A percentile compares a stretch with the other conserved stretches of the same genome.
Evolutionary conservation across 1,140 invertebrate genomes (phyloP).

Genomic region (Agraylea sexmaculata): DNA sequence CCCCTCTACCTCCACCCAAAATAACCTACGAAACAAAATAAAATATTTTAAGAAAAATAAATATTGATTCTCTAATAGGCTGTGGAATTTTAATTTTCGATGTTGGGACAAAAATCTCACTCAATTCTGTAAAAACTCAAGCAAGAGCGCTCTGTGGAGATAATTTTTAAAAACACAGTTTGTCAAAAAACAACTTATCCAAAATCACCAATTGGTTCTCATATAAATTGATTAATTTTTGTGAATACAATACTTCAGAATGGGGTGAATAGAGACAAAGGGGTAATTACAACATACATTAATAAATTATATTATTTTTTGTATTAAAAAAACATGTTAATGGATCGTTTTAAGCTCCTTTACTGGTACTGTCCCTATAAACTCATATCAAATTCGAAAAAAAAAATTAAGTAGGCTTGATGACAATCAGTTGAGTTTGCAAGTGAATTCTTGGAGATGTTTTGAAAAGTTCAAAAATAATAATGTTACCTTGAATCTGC

Average conservation of each 20-base stretch:
- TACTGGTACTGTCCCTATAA: conserved; percentile 4
- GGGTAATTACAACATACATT: too few species aligned
- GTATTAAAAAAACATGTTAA: background rate
- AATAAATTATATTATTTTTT: background rate
- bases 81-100: background rate
- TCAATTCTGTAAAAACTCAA: too few species aligned
- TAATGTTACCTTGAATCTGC: conserved; percentile 34
- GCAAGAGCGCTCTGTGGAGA: too few species aligned
- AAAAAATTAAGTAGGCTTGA: conserved; percentile 34
- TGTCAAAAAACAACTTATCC: background rate
- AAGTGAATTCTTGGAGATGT: conserved; percentile 16
- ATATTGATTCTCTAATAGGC: conserved; percentile 1
- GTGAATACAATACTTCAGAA: too few species aligned
- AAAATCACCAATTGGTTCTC: background rate
- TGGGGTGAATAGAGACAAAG: too few species aligned
- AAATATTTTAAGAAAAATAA: conserved; percentile 3
- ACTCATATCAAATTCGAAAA: conserved; percentile 39
- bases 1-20: conserved; percentile 59
- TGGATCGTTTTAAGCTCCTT: background rate
- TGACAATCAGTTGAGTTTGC: conserved; percentile 37
- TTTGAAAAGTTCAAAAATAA: conserved; percentile 14
- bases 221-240: background rate
- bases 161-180: background rate
- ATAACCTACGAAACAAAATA: conserved; percentile 50
- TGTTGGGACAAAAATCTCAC: background rate